These are phyloP conservation scores for Zaprionus nigranus DNA, from an alignment of 1,140 invertebrate genomes.

Conservation along the genomic window DNA sequence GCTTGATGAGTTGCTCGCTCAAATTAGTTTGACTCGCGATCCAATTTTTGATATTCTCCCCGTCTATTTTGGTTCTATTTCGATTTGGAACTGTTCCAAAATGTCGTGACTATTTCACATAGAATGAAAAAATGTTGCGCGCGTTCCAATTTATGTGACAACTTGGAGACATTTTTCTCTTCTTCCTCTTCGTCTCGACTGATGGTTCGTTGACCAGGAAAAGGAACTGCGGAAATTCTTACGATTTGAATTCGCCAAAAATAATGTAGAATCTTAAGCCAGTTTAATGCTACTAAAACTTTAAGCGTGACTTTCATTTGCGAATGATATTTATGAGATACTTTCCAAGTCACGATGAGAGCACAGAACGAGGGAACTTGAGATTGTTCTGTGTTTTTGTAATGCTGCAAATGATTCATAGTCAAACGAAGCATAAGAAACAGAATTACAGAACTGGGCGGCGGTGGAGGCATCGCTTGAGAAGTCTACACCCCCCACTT, in stretches of 20 bases:
- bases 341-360: neutral
- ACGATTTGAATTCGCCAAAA: neutral
- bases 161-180: slow-evolving; percentile 48
- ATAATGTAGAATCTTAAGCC: neutral
- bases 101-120: slow-evolving; percentile 70
- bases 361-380: neutral
- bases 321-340: neutral
- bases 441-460: neutral
- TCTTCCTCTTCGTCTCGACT: neutral
- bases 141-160: slow-evolving; percentile 74
- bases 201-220: neutral
- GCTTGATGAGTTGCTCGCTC: slow-evolving; percentile 20
- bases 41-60: slow-evolving; percentile 33
- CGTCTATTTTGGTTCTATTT: slow-evolving; percentile 48
- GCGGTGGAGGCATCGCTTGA: neutral
- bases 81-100: slow-evolving; percentile 71
- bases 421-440: neutral
- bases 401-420: slow-evolving; percentile 19
- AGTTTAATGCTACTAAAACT: neutral
- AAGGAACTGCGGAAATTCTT: neutral
- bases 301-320: slow-evolving; percentile 1
- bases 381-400: neutral
- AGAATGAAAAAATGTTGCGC: slow-evolving; percentile 34
- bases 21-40: slow-evolving; percentile 29
- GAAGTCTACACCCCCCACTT: neutral